Base-by-base conservation (phyloP, 1,140 invertebrate genomes). In the Penaeus indicus region DNA sequence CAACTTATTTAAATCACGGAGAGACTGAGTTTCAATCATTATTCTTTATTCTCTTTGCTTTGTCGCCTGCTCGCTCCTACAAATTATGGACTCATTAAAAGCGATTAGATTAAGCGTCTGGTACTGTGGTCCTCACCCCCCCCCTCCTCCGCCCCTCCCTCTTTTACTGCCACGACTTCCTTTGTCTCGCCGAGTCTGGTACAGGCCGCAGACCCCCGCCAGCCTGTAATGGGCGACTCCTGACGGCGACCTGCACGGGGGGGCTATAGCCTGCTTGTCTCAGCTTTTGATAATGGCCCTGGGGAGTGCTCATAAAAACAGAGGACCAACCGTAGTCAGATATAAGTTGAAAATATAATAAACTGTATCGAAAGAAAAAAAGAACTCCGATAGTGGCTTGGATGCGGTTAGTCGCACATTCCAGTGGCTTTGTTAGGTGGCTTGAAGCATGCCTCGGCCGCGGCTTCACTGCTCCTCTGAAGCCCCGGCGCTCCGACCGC, bases 201-300 rank as follows among this genome's bases (percentile, higher is more conserved):
- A 77, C 85, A 86, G 85, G 85, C 27, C 77, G n/a, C 75, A 80
- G 75, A 79, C 75, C 85, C 54, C 85, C 60, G 72, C 85, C 54
- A 80, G n/a, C 75, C 85, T 86, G 85, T 80, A 86, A 86, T 86
- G 62, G 85, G 27, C 75, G 85, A 80, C 85, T 86, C 75, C 77
- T 67, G 75, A 38, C 75, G 85, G 38, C 69, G 85, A 67, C 85
- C 85, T 86, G 75, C 61, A 47, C 77, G 61, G 75, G 75, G 72
- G 72, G 72, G 27, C 72, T 27, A 54, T 78, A 62, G 60, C 61
- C 77, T 79, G 77, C 85, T 54, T 79, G 62, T 79, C 85, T 64
- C 75, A n/a, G 62, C 27, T 63, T 62, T 80, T 63, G 61, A 63
- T 86, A 78, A 86, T 86, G 61, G 38, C 83, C 80, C 22, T 25